phyloP scores from a whole-genome alignment of 2,113 vertebrate genomes.

The Smithornis capensis region DNA sequence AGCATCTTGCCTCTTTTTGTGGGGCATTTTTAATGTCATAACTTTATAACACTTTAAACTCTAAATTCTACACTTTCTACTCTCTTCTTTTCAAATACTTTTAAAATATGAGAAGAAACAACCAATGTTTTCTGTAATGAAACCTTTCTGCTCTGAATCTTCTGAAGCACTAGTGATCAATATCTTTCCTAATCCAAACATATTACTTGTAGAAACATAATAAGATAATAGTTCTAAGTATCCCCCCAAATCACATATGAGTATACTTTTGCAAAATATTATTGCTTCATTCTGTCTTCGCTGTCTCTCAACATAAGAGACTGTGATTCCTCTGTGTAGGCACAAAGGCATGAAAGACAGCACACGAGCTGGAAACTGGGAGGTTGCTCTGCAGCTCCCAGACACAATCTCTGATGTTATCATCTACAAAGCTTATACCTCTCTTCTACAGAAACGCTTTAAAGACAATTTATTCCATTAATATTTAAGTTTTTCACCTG shows the following conservation, averaged over 20 bases:
- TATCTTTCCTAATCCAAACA: background rate
- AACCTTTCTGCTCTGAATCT: constrained; percentile 11
- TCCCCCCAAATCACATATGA: background rate
- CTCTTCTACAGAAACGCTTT: background rate
- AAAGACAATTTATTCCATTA: constrained; percentile 40
- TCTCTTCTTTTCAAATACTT: background rate
- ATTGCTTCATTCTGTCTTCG: background rate
- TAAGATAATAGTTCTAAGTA: constrained; percentile 3
- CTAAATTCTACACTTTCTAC: background rate
- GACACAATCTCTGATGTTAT: constrained; percentile 38
- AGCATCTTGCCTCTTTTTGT: background rate
- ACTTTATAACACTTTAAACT: background rate
- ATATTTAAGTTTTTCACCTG: constrained; percentile 80
- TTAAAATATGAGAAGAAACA: background rate
- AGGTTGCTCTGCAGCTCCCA: constrained; percentile 34
- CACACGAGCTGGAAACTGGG: background rate
- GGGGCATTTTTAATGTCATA: background rate
- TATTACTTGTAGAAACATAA: constrained; percentile 21
- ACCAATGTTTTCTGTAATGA: background rate
- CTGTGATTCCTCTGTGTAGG: background rate
- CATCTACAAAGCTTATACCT: constrained; percentile 39
- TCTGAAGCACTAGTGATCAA: background rate
- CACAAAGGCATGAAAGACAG: constrained; percentile 26
- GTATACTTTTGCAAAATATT: background rate
- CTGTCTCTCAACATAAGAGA: constrained; percentile 9